Evolutionary conservation across 2,797 vertebrate species (phyloP).

Genomic region (Loris lydekkerianus): DNA sequence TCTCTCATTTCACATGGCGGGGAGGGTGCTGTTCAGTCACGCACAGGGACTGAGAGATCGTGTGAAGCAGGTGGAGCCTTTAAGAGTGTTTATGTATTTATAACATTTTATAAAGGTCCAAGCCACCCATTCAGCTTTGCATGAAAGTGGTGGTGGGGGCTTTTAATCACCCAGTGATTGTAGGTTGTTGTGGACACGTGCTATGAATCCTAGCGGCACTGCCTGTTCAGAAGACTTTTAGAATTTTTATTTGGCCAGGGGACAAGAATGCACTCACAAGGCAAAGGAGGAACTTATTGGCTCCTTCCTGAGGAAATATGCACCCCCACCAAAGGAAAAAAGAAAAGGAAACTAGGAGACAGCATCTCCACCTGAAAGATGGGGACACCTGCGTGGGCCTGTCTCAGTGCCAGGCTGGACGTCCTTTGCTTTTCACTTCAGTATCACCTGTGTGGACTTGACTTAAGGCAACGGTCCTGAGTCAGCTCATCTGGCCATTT

Average conservation of each 20-base stretch:
- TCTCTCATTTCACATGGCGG: neutral
- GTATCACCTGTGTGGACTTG: neutral
- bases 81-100: neutral
- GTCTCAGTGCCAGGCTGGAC: neutral
- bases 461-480: neutral
- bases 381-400: neutral
- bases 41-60: neutral
- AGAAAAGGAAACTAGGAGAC: neutral
- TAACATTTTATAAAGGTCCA: neutral
- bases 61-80: neutral
- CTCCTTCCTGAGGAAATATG: slow-evolving; percentile 72
- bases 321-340: neutral
- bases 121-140: neutral
- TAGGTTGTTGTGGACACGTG: neutral
- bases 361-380: too few species aligned
- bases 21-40: neutral
- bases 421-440: neutral
- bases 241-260: slow-evolving; percentile 61
- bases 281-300: slow-evolving; percentile 53
- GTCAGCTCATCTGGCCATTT: neutral
- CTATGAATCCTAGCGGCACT: neutral
- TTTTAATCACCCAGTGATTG: neutral
- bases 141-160: neutral
- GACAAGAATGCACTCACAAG: slow-evolving; percentile 29
- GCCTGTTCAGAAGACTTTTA: slow-evolving; percentile 31